These are phyloP conservation scores for Drosophila birchii DNA, from an alignment of 2,888 invertebrate genomes.

Conservation along the genomic window DNA sequence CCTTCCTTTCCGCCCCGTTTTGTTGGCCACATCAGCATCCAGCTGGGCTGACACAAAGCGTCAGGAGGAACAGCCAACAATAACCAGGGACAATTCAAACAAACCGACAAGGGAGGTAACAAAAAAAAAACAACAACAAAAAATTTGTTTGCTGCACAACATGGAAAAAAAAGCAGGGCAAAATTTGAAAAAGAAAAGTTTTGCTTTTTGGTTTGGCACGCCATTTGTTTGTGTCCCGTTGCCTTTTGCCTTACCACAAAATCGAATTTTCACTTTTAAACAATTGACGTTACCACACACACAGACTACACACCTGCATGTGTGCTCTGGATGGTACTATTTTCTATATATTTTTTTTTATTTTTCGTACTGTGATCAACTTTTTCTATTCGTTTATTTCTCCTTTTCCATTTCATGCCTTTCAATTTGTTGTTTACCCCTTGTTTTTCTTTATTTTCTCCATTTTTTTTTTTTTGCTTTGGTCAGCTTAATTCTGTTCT, in stretches of 20 bases:
- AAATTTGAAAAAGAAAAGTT: slow-evolving; percentile 45
- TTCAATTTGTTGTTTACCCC: slow-evolving; percentile 64
- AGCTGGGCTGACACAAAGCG: slow-evolving; percentile 70
- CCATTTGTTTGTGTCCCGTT: slow-evolving; percentile 61
- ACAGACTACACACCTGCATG: slow-evolving; percentile 31
- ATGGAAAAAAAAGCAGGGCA: slow-evolving; percentile 21
- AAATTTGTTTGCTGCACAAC: slow-evolving; percentile 49
- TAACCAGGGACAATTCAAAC: slow-evolving; percentile 58
- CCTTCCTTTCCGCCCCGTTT: slow-evolving; percentile 55
- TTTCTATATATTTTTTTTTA: slow-evolving; percentile 1
- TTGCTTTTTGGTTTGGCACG: slow-evolving; percentile 62
- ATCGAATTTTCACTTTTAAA: slow-evolving; percentile 82
- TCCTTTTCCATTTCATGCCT: slow-evolving; percentile 54
- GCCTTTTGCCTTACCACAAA: slow-evolving; percentile 72
- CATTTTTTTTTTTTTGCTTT: slow-evolving; percentile 1
- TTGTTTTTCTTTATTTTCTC: slow-evolving; percentile 25
- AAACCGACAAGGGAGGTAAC: slow-evolving; percentile 50
- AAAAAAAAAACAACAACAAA: slow-evolving; percentile 20
- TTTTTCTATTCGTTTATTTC: slow-evolving; percentile 32
- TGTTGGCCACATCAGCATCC: slow-evolving; percentile 55
- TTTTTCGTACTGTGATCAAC: slow-evolving; percentile 17
- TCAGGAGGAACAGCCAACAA: slow-evolving; percentile 60
- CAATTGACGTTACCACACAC: slow-evolving; percentile 74
- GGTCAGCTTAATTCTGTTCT: slow-evolving; percentile 53
- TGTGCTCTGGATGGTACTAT: slow-evolving; percentile 5